These are phyloP conservation scores for Hydropsyche tenuis DNA, from an alignment of 1,140 invertebrate species.

Conservation along the genomic window DNA sequence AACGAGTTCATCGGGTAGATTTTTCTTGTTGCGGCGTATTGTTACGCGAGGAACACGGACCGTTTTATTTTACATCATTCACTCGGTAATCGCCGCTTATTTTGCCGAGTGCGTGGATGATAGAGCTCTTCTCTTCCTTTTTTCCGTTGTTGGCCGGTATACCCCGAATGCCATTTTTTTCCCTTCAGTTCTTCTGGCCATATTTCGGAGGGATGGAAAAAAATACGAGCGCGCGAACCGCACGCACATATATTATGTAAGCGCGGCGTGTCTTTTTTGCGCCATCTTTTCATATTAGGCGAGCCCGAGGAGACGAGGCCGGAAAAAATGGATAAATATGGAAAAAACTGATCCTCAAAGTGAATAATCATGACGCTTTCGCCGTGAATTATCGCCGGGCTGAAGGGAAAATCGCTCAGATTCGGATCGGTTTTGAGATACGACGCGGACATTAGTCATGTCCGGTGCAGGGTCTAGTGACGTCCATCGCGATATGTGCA, in stretches of 20 bases:
- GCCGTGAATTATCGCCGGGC: neutral
- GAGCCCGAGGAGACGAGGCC: neutral
- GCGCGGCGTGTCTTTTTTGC: neutral
- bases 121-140: constrained; percentile 5
- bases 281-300: constrained; percentile 26
- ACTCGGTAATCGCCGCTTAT: constrained; percentile 31
- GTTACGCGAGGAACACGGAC: neutral
- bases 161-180: constrained; percentile 6
- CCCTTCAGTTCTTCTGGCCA: constrained; percentile 3
- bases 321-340: neutral
- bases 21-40: neutral
- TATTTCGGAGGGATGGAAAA: neutral
- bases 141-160: neutral
- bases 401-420: constrained; percentile 12
- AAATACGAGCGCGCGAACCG: neutral
- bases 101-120: constrained; percentile 17
- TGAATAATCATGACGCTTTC: constrained; percentile 18
- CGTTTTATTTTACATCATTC: constrained; percentile 32
- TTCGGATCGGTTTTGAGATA: neutral
- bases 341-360: constrained; percentile 4
- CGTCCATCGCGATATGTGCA: constrained; percentile 18
- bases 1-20: neutral
- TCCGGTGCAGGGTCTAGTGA: constrained; percentile 21
- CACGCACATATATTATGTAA: too few relatives aligned
- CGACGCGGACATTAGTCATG: constrained; percentile 29